These are phyloP conservation scores for Listronotus oregonensis DNA, from an alignment of 1,140 invertebrate genomes.

Conservation along the genomic window DNA sequence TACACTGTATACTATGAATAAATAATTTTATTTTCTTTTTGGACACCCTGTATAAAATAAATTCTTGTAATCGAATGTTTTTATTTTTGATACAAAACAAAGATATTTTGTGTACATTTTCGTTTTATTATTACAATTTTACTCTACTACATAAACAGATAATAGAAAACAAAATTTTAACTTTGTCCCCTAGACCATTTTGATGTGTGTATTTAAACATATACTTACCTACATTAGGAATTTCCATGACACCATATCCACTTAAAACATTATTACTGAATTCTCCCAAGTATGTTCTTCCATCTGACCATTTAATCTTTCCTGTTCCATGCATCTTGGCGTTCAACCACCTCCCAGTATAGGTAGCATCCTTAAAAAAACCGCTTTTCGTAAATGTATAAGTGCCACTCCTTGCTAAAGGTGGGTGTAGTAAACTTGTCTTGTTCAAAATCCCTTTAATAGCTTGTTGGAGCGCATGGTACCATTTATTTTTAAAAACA, in stretches of 20 bases:
- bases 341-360: slow-evolving; percentile 75
- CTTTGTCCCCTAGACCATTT: too few species aligned
- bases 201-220: too few species aligned
- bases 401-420: slow-evolving; percentile 69
- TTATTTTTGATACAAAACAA: too few species aligned
- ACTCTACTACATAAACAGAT: too few species aligned
- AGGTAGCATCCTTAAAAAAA: slow-evolving; percentile 76
- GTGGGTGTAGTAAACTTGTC: slow-evolving; percentile 63
- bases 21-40: too few species aligned
- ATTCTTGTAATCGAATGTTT: too few species aligned
- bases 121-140: too few species aligned
- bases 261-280: slow-evolving; percentile 76
- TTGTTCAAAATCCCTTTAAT: slow-evolving; percentile 67
- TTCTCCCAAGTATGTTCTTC: slow-evolving; percentile 76
- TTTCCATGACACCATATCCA: slow-evolving; percentile 74
- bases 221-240: slow-evolving; percentile 61
- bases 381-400: slow-evolving; percentile 69
- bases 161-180: too few species aligned
- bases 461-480: slow-evolving; percentile 68
- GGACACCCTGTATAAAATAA: too few species aligned
- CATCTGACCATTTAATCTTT: slow-evolving; percentile 80
- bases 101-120: too few species aligned
- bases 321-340: slow-evolving; percentile 83
- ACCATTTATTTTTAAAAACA: slow-evolving; percentile 79
- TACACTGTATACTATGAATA: too few species aligned